Conservation (phyloP, 2,888 invertebrate genomes). For the Aethes cnicana region DNA sequence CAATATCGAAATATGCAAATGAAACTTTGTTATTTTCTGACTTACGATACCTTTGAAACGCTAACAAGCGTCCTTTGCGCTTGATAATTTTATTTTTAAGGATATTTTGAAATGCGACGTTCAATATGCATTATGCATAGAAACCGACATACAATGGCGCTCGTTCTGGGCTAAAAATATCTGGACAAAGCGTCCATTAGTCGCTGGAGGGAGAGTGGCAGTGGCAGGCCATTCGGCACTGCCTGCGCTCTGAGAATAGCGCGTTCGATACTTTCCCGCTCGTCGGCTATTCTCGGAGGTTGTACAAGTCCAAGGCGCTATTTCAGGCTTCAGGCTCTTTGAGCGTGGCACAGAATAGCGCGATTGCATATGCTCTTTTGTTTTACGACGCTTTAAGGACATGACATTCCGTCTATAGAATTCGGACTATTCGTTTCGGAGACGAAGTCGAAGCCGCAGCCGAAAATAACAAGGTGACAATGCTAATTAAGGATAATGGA, state of each 20-base stretch:
- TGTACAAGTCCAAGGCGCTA: conserved; percentile 58
- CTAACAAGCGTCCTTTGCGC: not conserved
- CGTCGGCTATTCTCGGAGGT: conserved; percentile 59
- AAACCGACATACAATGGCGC: conserved; percentile 10
- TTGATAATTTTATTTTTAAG: not conserved
- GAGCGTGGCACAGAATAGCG: conserved; percentile 34
- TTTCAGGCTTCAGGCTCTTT: conserved; percentile 53
- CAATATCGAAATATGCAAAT: no score
- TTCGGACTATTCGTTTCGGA: no score
- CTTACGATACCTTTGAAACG: no score
- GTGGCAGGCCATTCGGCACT: conserved; percentile 58
- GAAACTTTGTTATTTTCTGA: no score
- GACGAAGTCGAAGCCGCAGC: not conserved
- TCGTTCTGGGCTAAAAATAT: conserved; percentile 39
- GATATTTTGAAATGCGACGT: conserved; percentile 13
- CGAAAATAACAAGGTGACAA: not conserved
- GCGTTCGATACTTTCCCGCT: conserved; percentile 63
- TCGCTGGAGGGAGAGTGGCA: conserved; percentile 44
- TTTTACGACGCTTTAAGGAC: not conserved
- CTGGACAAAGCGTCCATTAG: conserved; percentile 43
- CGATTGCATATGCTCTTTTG: conserved; percentile 10
- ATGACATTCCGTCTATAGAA: no score
- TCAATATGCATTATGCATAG: conserved; percentile 24
- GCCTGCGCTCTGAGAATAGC: conserved; percentile 50
- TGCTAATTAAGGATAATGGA: not conserved